These are phyloP conservation scores for Clanis bilineata DNA, from an alignment of 2,888 invertebrate species.

Conservation along the genomic window DNA sequence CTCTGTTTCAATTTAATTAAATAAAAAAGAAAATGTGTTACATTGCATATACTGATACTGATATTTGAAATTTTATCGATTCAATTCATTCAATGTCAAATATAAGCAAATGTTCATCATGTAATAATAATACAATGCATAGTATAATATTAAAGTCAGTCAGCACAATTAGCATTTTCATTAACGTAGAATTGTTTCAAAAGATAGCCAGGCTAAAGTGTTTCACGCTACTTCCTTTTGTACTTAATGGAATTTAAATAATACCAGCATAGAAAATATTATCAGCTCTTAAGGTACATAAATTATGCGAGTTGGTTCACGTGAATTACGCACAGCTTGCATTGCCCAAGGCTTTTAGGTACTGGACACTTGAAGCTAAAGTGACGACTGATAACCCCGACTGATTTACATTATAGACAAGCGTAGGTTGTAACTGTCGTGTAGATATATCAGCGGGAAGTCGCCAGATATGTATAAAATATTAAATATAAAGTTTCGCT, in stretches of 20 bases:
- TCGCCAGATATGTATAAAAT: constrained; percentile 8
- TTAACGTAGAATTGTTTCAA: not conserved
- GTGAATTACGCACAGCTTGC: constrained; percentile 15
- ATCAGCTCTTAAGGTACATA: constrained; percentile 14
- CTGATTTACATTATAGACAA: constrained; percentile 22
- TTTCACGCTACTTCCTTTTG: not conserved
- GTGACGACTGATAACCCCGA: constrained; percentile 20
- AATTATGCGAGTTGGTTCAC: constrained; percentile 12
- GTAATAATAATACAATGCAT: not conserved
- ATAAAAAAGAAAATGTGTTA: no score
- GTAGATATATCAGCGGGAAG: constrained; percentile 14
- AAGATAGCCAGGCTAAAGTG: not conserved
- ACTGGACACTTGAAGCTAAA: constrained; percentile 18
- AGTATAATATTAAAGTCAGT: not conserved
- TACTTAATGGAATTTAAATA: not conserved
- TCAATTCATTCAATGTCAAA: no score
- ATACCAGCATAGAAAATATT: not conserved
- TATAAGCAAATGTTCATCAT: not conserved
- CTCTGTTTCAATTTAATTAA: no score
- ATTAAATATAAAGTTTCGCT: constrained; percentile 3
- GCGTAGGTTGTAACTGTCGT: constrained; percentile 17
- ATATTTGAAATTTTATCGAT: no score
- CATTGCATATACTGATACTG: no score
- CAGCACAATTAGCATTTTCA: not conserved
- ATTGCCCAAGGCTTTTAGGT: constrained; percentile 18